phyloP scores from a whole-genome alignment of 2,113 vertebrate genomes.

The Peucedramus taeniatus region DNA sequence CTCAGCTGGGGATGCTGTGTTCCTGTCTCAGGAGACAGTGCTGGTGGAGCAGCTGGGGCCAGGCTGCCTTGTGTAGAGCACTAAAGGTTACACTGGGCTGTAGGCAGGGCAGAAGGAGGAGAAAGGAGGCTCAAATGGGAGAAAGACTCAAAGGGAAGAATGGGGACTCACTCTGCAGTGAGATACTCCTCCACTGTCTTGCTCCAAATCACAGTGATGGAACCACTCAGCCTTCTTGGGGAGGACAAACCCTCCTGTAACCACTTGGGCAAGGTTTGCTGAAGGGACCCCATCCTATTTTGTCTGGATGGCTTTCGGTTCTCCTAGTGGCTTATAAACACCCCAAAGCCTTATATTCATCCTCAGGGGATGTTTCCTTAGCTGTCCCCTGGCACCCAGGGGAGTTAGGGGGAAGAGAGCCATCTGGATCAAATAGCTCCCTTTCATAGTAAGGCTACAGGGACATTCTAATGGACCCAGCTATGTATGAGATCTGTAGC shows the following conservation, averaged over 20 bases:
- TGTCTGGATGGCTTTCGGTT: not conserved
- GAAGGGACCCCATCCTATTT: not conserved
- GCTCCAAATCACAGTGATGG: not conserved
- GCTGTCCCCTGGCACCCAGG: not conserved
- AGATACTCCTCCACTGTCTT: not conserved
- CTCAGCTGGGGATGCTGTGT: not conserved
- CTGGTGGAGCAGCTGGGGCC: not conserved
- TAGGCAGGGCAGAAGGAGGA: not conserved
- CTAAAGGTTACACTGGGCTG: not conserved
- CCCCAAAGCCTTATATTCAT: not conserved
- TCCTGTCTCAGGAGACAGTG: not conserved
- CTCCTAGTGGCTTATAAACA: not conserved
- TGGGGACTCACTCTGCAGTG: not conserved
- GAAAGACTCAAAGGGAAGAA: not conserved
- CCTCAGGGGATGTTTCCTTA: not conserved
- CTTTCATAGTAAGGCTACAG: not conserved
- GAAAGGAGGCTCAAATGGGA: accelerated
- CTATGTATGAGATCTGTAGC: too few relatives aligned
- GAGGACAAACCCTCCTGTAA: not conserved
- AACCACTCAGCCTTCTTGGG: not conserved
- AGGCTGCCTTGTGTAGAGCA: not conserved
- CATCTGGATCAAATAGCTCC: not conserved
- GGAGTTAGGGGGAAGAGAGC: not conserved
- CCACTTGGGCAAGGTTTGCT: not conserved
- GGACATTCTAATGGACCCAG: not conserved